These are phyloP conservation scores for Megaceryle alcyon DNA, from an alignment of 2,797 vertebrate genomes.

Conservation along the genomic window DNA sequence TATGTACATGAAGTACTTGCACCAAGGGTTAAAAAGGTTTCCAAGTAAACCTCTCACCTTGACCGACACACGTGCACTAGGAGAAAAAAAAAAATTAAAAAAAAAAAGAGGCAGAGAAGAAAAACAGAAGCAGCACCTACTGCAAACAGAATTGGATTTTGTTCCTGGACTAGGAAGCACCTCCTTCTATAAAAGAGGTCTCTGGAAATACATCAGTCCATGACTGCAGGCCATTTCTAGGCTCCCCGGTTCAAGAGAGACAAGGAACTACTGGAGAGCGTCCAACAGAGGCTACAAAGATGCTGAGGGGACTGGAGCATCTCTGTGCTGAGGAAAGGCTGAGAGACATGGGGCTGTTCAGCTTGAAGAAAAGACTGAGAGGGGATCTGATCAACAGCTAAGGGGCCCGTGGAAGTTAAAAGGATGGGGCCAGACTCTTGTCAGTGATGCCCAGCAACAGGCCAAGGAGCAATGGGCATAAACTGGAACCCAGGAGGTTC, in stretches of 20 bases:
- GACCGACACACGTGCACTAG: accelerated
- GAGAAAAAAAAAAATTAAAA: neutral
- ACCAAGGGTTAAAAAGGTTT: neutral
- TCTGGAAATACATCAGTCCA: accelerated
- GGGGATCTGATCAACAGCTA: neutral
- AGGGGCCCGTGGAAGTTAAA: neutral
- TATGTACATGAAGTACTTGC: neutral
- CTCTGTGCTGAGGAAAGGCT: neutral
- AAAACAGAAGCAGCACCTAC: neutral
- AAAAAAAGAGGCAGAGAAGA: no score
- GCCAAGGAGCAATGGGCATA: neutral
- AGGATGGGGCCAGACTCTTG: neutral
- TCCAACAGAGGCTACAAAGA: neutral
- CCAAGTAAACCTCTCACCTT: neutral
- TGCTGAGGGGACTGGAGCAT: neutral
- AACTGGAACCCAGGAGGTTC: neutral
- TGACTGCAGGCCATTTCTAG: accelerated
- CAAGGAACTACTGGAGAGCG: neutral
- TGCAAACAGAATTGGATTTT: neutral
- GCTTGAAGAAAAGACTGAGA: neutral
- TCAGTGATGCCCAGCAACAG: neutral
- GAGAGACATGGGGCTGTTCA: neutral
- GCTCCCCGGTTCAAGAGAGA: neutral
- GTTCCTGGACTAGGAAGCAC: neutral
- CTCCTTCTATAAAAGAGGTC: neutral